phyloP scores from a whole-genome alignment of 1,140 invertebrate species.

The Leptinotarsa texana region DNA sequence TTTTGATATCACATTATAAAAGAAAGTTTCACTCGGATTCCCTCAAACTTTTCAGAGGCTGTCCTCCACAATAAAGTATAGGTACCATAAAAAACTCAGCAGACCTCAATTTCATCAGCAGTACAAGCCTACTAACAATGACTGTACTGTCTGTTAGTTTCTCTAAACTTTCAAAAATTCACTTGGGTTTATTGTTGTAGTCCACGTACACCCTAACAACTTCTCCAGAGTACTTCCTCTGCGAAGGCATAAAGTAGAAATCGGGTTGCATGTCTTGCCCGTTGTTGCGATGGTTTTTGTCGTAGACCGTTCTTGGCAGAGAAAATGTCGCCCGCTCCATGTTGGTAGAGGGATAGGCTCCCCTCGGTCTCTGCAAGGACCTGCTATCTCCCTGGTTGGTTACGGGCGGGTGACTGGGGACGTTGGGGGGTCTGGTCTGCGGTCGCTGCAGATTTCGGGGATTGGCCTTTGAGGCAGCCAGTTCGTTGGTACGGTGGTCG shows the following conservation, averaged over 20 bases:
- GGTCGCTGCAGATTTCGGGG: conserved; percentile 42
- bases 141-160: neutral
- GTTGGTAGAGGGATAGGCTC: conserved; percentile 45
- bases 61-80: no score
- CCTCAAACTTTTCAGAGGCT: no score
- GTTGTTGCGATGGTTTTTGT: conserved; percentile 53
- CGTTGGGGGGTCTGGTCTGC: conserved; percentile 48
- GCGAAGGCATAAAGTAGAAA: conserved; percentile 94
- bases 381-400: conserved; percentile 64
- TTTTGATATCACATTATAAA: no score
- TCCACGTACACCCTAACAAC: conserved; percentile 90
- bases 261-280: conserved; percentile 63
- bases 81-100: no score
- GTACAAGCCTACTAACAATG: no score
- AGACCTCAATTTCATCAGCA: no score
- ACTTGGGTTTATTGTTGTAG: conserved; percentile 64
- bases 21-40: no score
- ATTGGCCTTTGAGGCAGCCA: conserved; percentile 16
- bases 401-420: conserved; percentile 54
- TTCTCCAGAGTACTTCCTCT: conserved; percentile 89
- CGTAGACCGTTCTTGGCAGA: conserved; percentile 58
- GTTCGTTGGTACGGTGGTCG: conserved; percentile 34
- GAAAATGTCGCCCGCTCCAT: conserved; percentile 58
- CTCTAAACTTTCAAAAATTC: conserved; percentile 5
- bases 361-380: conserved; percentile 63